These are phyloP conservation scores for Protosalanx chinensis DNA, from an alignment of 2,797 vertebrate genomes.

Conservation along the genomic window DNA sequence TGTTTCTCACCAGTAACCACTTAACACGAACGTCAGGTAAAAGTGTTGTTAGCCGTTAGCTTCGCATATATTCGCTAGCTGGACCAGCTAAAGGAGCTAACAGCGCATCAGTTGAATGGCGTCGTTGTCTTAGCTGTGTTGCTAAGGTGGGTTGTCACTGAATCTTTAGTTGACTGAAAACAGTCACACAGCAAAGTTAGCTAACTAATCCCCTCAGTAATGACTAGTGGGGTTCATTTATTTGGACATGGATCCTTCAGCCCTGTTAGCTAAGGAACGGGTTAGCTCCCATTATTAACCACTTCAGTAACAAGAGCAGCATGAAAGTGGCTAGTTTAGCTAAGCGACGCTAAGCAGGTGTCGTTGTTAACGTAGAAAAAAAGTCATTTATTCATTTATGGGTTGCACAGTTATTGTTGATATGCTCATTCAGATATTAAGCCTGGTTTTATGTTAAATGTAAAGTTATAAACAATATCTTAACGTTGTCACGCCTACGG, in stretches of 20 bases:
- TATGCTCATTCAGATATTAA: neutral
- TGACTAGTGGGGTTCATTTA: too few species aligned
- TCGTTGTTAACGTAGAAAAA: too few species aligned
- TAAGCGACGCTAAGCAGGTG: too few species aligned
- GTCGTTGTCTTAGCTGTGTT: neutral
- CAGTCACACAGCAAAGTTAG: slow-evolving; percentile 42
- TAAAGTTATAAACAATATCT: slow-evolving; percentile 56
- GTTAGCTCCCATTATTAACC: too few species aligned
- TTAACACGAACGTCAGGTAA: too few species aligned
- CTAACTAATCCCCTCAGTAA: neutral
- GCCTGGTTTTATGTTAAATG: slow-evolving; percentile 16
- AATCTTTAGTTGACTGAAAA: slow-evolving; percentile 22
- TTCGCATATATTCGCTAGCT: too few species aligned
- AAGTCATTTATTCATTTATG: neutral
- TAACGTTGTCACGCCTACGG: neutral
- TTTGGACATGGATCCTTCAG: neutral
- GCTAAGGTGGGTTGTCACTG: neutral
- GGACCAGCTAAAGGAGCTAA: too few species aligned
- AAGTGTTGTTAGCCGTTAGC: too few species aligned
- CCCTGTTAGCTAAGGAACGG: neutral
- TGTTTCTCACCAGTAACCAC: too few species aligned
- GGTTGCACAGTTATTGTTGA: neutral
- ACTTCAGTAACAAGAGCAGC: too few species aligned
- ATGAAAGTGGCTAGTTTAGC: too few species aligned
- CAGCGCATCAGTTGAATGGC: neutral